These are phyloP conservation scores for Halcyon leucocephala DNA, from an alignment of 2,797 vertebrate species.

Conservation along the genomic window DNA sequence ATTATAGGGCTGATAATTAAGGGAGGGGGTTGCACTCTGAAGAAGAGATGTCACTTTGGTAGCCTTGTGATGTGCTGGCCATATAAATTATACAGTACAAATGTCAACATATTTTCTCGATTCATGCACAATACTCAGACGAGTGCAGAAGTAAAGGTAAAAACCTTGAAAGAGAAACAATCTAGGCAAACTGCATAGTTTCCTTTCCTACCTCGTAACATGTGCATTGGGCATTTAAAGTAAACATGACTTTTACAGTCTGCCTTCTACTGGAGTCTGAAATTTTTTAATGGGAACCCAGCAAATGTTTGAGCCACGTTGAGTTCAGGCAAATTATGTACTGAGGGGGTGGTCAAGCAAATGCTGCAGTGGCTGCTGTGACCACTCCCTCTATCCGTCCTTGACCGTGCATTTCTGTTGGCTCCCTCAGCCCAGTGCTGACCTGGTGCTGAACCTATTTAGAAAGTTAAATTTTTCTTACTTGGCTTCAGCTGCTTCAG, in stretches of 20 bases:
- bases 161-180: not conserved
- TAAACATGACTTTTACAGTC: not conserved
- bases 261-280: not conserved
- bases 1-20: not conserved
- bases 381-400: not conserved
- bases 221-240: not conserved
- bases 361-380: not conserved
- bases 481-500: not conserved
- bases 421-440: not conserved
- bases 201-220: not conserved
- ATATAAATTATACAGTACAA: not conserved
- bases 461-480: slow-evolving; percentile 24
- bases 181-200: not conserved
- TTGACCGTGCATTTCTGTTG: not conserved
- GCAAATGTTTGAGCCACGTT: not conserved
- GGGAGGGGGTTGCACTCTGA: not conserved
- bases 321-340: not conserved
- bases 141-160: not conserved
- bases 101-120: not conserved
- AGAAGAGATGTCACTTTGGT: not conserved
- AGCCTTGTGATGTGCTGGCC: not conserved
- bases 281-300: not conserved
- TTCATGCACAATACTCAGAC: not conserved
- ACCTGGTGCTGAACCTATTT: not conserved
- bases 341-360: not conserved